Percentiles rank a stretch among this genome's conserved stretches.
These are phyloP conservation scores for Andrena hattorfiana DNA, from an alignment of 2,888 invertebrate species.

Conservation along the genomic window DNA sequence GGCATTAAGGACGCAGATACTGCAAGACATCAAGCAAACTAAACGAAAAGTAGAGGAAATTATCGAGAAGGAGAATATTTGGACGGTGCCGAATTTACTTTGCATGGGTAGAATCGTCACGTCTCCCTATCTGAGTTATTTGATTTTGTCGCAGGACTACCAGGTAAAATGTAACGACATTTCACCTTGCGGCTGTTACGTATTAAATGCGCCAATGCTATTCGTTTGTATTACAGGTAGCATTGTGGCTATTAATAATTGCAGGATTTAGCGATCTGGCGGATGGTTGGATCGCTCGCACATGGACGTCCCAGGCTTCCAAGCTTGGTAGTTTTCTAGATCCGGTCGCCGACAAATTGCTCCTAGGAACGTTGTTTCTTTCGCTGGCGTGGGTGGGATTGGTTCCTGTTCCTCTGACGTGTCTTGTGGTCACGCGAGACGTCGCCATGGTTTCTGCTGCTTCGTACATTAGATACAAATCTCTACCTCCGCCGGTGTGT, in stretches of 20 bases:
- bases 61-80: constrained; percentile 94
- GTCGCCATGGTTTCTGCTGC: constrained; percentile 92
- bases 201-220: constrained; percentile 8
- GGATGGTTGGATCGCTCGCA: constrained; percentile 98
- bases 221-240: constrained; percentile 85
- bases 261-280: constrained; percentile 98
- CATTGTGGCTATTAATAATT: constrained; percentile 92
- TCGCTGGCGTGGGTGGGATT: constrained; percentile 94
- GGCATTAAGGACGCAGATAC: constrained; percentile 75
- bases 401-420: constrained; percentile 93
- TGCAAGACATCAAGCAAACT: constrained; percentile 79
- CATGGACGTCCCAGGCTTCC: constrained; percentile 95
- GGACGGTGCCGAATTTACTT: constrained; percentile 96
- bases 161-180: constrained; percentile 79
- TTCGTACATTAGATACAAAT: constrained; percentile 95
- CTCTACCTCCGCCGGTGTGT: constrained; percentile 95
- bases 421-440: constrained; percentile 94
- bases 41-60: constrained; percentile 91
- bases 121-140: constrained; percentile 95
- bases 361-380: constrained; percentile 95
- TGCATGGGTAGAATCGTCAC: constrained; percentile 94
- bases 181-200: not conserved
- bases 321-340: constrained; percentile 98
- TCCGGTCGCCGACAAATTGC: constrained; percentile 98
- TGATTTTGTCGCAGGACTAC: constrained; percentile 94